These are phyloP conservation scores for Callyntrura guangdongensis DNA, from an alignment of 2,888 invertebrate species.

Conservation along the genomic window DNA sequence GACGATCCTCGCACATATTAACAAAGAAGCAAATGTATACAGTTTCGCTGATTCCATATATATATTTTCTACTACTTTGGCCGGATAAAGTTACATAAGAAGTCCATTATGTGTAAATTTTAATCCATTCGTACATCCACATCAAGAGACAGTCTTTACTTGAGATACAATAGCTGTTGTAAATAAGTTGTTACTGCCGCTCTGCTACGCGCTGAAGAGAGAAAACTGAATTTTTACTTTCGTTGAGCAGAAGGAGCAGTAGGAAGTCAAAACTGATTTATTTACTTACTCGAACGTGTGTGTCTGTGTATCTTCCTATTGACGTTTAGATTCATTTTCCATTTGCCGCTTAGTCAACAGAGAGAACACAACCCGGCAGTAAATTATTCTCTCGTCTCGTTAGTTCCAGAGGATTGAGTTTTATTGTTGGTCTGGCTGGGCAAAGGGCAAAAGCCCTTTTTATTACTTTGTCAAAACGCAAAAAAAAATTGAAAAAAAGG, in stretches of 20 bases:
- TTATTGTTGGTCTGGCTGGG: background rate
- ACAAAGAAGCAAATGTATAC: background rate
- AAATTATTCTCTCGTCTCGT: background rate
- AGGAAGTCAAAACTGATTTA: conserved; percentile 23
- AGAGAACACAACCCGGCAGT: background rate
- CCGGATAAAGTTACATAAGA: background rate
- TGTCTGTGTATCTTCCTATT: background rate
- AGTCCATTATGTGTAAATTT: background rate
- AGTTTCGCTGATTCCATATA: conserved; percentile 8
- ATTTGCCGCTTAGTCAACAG: background rate
- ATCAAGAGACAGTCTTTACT: conserved; percentile 8
- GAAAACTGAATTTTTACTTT: background rate
- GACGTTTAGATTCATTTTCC: background rate
- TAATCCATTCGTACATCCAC: background rate
- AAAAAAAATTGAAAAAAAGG: background rate
- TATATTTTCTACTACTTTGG: background rate
- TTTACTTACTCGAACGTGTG: no score
- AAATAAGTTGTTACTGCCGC: background rate
- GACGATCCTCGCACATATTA: no score
- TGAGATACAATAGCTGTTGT: background rate
- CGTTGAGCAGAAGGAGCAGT: background rate
- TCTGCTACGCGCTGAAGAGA: background rate
- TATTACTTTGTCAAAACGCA: background rate
- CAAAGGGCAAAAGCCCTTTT: no score
- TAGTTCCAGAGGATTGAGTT: background rate